Evolutionary conservation across 2,888 invertebrate genomes (phyloP), one percentile per base, ranked within the genome.

Genomic region (Trimorus sp.): DNA sequence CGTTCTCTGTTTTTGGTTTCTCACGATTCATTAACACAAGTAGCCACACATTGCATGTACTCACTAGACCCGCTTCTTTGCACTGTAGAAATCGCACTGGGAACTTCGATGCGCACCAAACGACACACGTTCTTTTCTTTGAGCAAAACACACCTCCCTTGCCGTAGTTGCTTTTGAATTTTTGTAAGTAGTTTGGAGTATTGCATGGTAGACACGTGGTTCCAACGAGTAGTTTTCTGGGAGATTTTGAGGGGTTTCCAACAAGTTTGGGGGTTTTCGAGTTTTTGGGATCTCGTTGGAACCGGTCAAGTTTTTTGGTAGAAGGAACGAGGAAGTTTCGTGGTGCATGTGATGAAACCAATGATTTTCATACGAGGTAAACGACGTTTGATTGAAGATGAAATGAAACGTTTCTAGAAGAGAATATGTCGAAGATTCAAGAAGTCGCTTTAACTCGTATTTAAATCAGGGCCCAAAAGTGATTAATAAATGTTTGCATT

Each of bases 1-100:
- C 49, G 56, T 62, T 26, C 15, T 45, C 14, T 16, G 7, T 63
- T 77, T 74, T 85, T 75, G 62, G 59, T 83, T 82, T 75, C 15
- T 68, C 59, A 62, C 40, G 26, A 56, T 79, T 79, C 75, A 70
- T 82, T 78, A 74, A 76, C 82, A 82, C 82, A 37, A 75, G 78
- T 84, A 84, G 83, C 63, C 69, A 80, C 80, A 75, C 80, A 76
- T 56, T 65, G 84, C 84, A 84, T 84, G 84, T 59, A 69, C 65
- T 74, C 56, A 83, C 49, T 79, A 83, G 76, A 79, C 59, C 68
- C 59, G 80, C 82, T 74, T 78, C 49, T 80, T 73, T 80, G 83
- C 82, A 83, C 77, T 60, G 53, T 82, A 74, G 63, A 75, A 54
- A 68, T 26, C 14, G 77, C 77, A 74, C 63, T 74, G 73, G 77